phyloP scores from a whole-genome alignment of 2,888 invertebrate species.

The Parasteatoda lunata region DNA sequence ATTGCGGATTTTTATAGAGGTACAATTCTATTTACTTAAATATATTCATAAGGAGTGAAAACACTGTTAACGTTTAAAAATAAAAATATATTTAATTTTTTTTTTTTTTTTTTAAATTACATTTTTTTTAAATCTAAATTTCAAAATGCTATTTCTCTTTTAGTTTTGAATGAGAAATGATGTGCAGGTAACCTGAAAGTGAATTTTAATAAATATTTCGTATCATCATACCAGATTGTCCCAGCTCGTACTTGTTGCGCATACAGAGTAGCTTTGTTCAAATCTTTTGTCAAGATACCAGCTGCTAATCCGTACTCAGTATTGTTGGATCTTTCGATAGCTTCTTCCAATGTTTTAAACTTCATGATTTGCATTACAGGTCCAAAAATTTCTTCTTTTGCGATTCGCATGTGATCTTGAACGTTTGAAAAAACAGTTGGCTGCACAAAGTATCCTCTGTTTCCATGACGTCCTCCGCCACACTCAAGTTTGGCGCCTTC shows the following conservation, averaged over 20 bases:
- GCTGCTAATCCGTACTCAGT: constrained; percentile 88
- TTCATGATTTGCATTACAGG: constrained; percentile 75
- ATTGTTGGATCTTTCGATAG: constrained; percentile 86
- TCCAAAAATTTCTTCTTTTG: constrained; percentile 75
- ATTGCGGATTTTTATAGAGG: too few species aligned
- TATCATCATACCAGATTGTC: constrained; percentile 68
- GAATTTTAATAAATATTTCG: too few species aligned
- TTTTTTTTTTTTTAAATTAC: background rate
- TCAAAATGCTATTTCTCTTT: background rate
- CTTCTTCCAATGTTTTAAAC: constrained; percentile 79
- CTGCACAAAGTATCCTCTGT: constrained; percentile 74
- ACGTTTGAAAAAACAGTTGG: constrained; percentile 74
- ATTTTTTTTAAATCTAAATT: background rate
- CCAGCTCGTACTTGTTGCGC: constrained; percentile 81
- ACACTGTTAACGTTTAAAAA: background rate
- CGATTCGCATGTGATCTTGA: constrained; percentile 74
- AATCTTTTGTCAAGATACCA: constrained; percentile 85
- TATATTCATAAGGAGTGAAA: background rate
- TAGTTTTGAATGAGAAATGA: background rate
- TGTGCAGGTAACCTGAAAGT: background rate
- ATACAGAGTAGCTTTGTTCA: constrained; percentile 84
- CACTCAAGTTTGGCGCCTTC: constrained; percentile 74
- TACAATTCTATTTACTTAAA: background rate
- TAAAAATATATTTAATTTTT: background rate
- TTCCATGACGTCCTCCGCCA: constrained; percentile 73